Conservation (phyloP, 2,113 vertebrate species). For the Erythrocebus patas region DNA sequence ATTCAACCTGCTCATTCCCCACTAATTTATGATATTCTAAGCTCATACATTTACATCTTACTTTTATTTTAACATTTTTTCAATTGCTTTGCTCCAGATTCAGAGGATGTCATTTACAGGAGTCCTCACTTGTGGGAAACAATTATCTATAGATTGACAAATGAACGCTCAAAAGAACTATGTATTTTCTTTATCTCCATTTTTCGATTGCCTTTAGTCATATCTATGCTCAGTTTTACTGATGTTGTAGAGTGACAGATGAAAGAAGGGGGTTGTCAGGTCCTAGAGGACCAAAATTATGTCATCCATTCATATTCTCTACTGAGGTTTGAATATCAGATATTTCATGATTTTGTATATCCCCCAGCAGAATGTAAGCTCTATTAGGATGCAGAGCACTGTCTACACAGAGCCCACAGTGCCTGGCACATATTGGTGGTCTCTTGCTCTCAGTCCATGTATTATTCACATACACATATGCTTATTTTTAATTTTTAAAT, state of each 20-base stretch:
- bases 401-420: accelerated
- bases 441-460: neutral
- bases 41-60: neutral
- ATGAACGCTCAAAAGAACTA: neutral
- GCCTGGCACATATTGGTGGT: neutral
- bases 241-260: neutral
- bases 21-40: neutral
- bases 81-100: neutral
- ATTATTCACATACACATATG: neutral
- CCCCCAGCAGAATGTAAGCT: neutral
- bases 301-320: neutral
- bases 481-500: neutral
- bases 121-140: neutral
- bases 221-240: neutral
- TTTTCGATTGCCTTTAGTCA: neutral
- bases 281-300: neutral
- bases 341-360: neutral
- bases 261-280: neutral
- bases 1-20: neutral
- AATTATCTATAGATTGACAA: neutral
- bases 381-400: neutral
- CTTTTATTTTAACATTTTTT: neutral
- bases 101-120: neutral
- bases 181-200: neutral
- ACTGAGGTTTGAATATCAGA: neutral